Conservation (phyloP, 2,113 vertebrate genomes). For the Lamprologus callipterus region DNA sequence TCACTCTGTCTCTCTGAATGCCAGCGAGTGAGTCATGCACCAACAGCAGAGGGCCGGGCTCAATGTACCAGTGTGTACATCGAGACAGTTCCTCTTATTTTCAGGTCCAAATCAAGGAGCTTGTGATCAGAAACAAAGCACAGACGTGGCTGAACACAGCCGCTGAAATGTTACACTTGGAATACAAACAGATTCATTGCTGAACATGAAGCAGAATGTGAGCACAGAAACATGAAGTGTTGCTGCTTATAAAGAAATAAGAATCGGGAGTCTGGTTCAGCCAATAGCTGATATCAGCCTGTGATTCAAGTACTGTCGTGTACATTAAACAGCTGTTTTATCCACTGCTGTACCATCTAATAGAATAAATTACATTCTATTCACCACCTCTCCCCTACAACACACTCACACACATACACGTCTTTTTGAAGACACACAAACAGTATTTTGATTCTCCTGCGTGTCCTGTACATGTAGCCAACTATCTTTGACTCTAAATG, state of each 20-base stretch:
- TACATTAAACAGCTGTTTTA: neutral
- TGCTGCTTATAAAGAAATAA: rapidly evolving
- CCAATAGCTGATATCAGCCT: neutral
- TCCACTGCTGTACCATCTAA: neutral
- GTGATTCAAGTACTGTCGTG: rapidly evolving
- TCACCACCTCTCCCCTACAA: neutral
- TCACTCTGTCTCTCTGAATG: neutral
- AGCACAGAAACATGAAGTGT: neutral
- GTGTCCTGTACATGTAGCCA: neutral
- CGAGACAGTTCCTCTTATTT: neutral
- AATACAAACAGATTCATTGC: neutral
- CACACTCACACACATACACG: neutral
- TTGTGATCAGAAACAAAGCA: neutral
- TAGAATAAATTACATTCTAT: rapidly evolving
- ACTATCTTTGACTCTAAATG: neutral
- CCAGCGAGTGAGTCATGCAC: constrained; percentile 24
- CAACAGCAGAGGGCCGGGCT: constrained; percentile 20
- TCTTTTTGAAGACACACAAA: neutral
- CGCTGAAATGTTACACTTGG: neutral
- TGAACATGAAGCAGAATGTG: neutral
- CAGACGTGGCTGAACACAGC: neutral
- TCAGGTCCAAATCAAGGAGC: neutral
- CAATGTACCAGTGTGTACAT: neutral
- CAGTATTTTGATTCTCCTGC: neutral
- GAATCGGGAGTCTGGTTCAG: rapidly evolving